Evolutionary conservation across 2,113 vertebrate species (phyloP).

Genomic region (Pterophyllum scalare): DNA sequence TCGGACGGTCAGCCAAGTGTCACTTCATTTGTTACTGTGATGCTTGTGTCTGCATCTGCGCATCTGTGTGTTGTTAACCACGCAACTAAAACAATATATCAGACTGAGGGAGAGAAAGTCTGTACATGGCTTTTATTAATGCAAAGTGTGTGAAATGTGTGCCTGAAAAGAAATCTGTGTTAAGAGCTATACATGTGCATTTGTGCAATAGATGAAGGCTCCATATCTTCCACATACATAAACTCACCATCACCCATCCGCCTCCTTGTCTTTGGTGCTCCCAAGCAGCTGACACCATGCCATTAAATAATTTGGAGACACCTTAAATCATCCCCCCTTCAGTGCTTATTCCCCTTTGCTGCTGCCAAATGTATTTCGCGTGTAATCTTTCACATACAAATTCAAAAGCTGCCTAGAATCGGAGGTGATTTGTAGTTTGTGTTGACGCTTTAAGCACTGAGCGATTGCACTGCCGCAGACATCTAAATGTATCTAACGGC

Average conservation of each 20-base stretch:
- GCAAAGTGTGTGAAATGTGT: background rate
- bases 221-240: constrained; percentile 10
- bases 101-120: background rate
- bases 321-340: constrained; percentile 50
- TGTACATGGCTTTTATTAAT: constrained; percentile 11
- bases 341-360: constrained; percentile 23
- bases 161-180: background rate
- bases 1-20: constrained; percentile 32
- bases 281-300: constrained; percentile 18
- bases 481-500: constrained; percentile 55
- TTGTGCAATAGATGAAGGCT: background rate
- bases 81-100: constrained; percentile 13
- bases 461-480: constrained; percentile 44
- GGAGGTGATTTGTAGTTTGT: constrained; percentile 61
- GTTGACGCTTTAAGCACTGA: constrained; percentile 60
- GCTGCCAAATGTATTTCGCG: constrained; percentile 63
- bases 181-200: background rate
- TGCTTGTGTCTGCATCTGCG: background rate
- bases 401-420: constrained; percentile 47
- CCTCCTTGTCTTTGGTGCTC: constrained; percentile 34
- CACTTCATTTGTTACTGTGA: constrained; percentile 20
- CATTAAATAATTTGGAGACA: constrained; percentile 53
- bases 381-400: constrained; percentile 61
- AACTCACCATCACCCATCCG: background rate
- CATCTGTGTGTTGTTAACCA: constrained; percentile 3